Evolutionary conservation across 1,140 invertebrate species (phyloP), one percentile per base, ranked within the genome.

Genomic region (Triops longicaudatus): DNA sequence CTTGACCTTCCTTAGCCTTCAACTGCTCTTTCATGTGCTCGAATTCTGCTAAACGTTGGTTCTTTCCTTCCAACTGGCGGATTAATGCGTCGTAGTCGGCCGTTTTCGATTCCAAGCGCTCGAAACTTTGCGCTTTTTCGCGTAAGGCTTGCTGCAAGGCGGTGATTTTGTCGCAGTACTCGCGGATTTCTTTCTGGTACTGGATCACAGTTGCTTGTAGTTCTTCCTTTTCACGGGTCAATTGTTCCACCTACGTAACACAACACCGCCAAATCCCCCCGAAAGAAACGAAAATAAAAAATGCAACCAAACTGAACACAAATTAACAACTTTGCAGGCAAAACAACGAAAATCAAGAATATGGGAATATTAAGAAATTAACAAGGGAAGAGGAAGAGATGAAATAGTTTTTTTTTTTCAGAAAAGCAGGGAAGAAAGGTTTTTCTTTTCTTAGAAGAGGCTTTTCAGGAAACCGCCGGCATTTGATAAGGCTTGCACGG

Each of bases 381-480:
- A 77, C 26, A 73, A 50, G 41, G 11, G 74, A 73, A 50, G 41
- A 26, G 74, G 9, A 73, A 50, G 73, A 14, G 72, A 9, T 73
- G 31, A 74, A n/a, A 42, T 37, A 41, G 17, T 22, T 26, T 28
- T 17, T 22, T 26, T 28, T 17, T 17, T 17, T 17, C 50, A 22
- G 50, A 63, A 63, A 17, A 22, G 22, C 10, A 63, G 50, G 50
- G 14, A 17, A 9, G 17, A n/a, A 63, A 11, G 63, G 17, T 72
- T 41, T 31, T 26, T 44, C 10, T 27, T 44, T 72, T 78, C 84
- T 92, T 93, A 93, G 89, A 93, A 93, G 88, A 93, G 92, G 89
- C 91, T 93, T 88, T 93, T 93, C 86, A 93, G 89, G 89, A 93
- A 93, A 87, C 91, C 91, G 84, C 91, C 91, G 31, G 78, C 78